Evolutionary conservation across 92 coral and sea anemone genomes (phyloP), one percentile per base, ranked within the genome.

Genomic region (Porites divaricata): DNA sequence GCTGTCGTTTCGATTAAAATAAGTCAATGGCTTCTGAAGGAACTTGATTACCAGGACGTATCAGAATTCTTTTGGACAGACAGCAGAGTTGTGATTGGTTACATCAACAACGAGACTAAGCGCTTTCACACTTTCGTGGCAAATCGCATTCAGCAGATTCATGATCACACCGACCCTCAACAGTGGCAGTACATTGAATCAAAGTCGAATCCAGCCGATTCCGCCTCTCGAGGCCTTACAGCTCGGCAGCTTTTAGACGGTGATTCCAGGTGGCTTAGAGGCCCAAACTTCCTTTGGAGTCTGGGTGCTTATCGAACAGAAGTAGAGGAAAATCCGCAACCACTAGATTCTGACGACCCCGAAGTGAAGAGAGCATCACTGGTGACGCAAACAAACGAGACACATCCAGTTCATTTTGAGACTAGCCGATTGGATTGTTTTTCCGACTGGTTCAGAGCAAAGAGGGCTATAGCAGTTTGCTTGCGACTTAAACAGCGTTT

Each of bases 161-260:
- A 52, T 28, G 61, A 78, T 54, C 70, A 70, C 53, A 63, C 83
- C 56, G 7, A 49, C 16, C 24, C 70, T 50, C 72, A 63, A 10
- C 53, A 78, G n/a, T 62, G 83, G 83, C 50, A 23, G 83, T 63
- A 78, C 35, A 54, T 78, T 24, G 83, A 78, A 19, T 26, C 83
- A 70, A 24, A 28, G 70, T 50, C 67, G 23, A 88, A 82, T 63
- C 89, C 89, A 45, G 87, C 87, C 16, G 89, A 86, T 66, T 22
- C 28, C 17, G 89, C 67, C 2, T 86, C 89, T 10, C 58, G 86
- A 48, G 89, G 89, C 26, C 70, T 86, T 19, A 59, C 65, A 41
- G 66, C 87, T 13, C 23, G 45, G 15, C 78, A 79, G 65, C 86
- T 82, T 9, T 7, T 17, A 20, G 69, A 64, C 4, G 65, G 24